Evolutionary conservation across 1,140 invertebrate genomes (phyloP).

Genomic region (Conus betulinus): DNA sequence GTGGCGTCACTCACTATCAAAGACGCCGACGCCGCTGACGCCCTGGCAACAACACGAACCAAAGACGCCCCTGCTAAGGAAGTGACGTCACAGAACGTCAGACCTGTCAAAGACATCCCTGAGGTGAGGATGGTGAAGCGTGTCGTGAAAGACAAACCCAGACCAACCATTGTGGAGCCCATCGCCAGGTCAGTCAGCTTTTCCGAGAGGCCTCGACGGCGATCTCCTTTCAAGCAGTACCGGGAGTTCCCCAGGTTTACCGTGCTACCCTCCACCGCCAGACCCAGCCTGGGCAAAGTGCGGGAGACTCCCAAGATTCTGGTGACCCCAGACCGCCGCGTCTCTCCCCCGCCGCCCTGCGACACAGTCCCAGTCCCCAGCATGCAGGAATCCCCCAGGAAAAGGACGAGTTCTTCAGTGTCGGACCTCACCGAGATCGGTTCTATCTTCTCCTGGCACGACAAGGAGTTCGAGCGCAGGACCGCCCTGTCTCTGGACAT

Average conservation of each 20-base stretch:
- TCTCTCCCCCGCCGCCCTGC: background rate
- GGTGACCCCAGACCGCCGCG: background rate
- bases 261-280: background rate
- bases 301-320: background rate
- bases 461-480: slow-evolving; percentile 4
- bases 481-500: background rate
- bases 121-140: background rate
- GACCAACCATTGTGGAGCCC: background rate
- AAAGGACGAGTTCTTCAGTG: background rate
- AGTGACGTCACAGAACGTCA: background rate
- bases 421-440: slow-evolving; percentile 10
- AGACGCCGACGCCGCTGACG: background rate
- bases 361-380: background rate
- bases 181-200: slow-evolving; percentile 5
- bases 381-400: background rate
- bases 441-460: slow-evolving; percentile 21
- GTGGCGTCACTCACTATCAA: background rate
- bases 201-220: background rate
- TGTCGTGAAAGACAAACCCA: background rate
- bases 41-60: background rate
- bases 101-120: background rate
- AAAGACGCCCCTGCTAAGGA: background rate
- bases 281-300: background rate
- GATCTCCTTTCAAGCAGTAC: background rate
- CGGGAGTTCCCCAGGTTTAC: background rate